Conservation (phyloP, 2,113 vertebrate species). For the Scomber japonicus region DNA sequence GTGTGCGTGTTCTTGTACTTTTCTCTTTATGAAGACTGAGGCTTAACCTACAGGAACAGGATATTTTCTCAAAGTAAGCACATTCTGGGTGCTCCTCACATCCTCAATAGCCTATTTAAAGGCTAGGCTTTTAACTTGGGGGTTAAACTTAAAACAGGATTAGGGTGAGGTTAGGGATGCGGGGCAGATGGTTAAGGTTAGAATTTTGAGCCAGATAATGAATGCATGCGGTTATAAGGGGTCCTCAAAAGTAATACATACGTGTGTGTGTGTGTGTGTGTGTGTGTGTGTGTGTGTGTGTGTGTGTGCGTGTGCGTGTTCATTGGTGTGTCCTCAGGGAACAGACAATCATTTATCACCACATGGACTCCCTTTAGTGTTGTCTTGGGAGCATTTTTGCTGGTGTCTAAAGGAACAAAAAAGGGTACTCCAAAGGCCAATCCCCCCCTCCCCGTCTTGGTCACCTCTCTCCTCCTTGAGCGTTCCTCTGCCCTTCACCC, state of each 20-base stretch:
- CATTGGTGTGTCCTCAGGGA: constrained; percentile 20
- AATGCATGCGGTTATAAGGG: constrained; percentile 10
- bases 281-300: not conserved
- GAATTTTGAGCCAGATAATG: constrained; percentile 12
- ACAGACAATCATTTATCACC: constrained; percentile 53
- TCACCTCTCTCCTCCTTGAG: constrained; percentile 29
- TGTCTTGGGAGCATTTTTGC: constrained; percentile 40
- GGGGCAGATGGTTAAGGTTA: constrained; percentile 20
- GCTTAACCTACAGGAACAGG: not conserved
- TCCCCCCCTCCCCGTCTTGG: constrained; percentile 29
- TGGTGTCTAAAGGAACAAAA: constrained; percentile 62
- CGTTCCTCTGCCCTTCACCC: constrained; percentile 25
- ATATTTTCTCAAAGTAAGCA: not conserved
- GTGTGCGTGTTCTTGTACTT: not conserved
- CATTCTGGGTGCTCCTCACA: not conserved
- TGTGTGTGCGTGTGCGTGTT: not conserved
- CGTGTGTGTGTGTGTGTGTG: constrained; percentile 1
- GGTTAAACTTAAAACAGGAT: constrained; percentile 19
- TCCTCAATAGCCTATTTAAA: not conserved
- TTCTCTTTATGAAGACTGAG: constrained; percentile 1
- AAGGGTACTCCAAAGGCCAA: constrained; percentile 28
- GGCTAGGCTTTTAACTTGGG: not conserved
- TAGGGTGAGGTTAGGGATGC: not conserved
- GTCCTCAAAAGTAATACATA: not conserved
- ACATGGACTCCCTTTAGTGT: constrained; percentile 36